Evolutionary conservation across 2,113 vertebrate species (phyloP).

Genomic region (Phainopepla nitens): DNA sequence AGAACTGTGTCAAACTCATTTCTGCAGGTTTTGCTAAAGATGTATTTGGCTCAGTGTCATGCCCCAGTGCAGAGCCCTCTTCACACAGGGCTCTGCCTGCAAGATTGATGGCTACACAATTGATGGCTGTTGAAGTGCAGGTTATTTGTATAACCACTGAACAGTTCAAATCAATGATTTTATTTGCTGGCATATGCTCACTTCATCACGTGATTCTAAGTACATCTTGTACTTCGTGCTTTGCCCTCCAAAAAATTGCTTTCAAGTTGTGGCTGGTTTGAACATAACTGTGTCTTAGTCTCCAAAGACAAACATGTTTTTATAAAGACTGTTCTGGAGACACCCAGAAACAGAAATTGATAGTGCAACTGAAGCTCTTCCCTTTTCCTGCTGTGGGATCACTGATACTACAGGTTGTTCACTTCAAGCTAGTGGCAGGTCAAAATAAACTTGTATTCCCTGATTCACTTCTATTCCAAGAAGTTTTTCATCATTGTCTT

Average conservation of each 20-base stretch:
- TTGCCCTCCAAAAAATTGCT: background rate
- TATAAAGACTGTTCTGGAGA: background rate
- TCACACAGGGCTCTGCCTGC: background rate
- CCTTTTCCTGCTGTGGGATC: background rate
- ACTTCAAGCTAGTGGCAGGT: background rate
- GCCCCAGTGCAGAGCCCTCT: background rate
- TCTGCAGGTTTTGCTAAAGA: background rate
- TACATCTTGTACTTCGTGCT: background rate
- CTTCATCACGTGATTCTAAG: background rate
- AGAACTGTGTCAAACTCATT: background rate
- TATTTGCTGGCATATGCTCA: background rate
- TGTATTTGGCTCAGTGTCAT: background rate
- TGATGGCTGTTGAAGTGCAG: background rate
- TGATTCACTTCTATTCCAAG: background rate
- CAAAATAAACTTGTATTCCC: background rate
- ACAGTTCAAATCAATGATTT: background rate
- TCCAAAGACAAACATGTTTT: conserved; percentile 5
- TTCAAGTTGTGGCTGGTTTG: background rate
- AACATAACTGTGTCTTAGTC: background rate
- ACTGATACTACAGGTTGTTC: background rate
- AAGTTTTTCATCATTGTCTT: background rate
- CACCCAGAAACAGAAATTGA: background rate
- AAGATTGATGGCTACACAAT: background rate
- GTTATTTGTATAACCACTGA: background rate
- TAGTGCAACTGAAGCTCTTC: background rate